Base-by-base conservation (phyloP, 2,888 invertebrate genomes). In the Drosophila heteroneura region DNA sequence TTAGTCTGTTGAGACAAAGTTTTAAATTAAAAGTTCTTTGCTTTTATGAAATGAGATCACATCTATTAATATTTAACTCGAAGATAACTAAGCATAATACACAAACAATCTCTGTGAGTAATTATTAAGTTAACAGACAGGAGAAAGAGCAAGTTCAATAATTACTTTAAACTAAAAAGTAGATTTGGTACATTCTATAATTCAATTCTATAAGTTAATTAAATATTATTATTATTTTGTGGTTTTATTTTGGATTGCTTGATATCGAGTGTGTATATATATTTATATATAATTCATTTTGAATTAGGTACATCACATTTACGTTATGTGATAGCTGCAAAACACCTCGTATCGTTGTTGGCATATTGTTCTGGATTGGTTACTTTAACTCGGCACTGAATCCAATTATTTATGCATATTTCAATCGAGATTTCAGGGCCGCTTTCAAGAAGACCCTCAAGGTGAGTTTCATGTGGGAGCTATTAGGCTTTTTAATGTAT, bases 341-440 rank as follows among this genome's bases (percentile, higher is more conserved):
- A 52, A 97, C 96, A 67, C 98, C 98, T 0, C 96, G 96, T 3
- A 95, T 97, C 47, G 96, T 99, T 44, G 98, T 99, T 56, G 97
- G 97, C 0, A 96, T 96, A 10, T 96, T 99, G 41, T 99, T 99
- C 94, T 99, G 99, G 99, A 97, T 99, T 69, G 99, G 99, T 39
- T 99, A 99, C 94, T 98, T 98, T 94, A 99, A 99, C 94, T 98
- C 98, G 16, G 98, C 98, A 30, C 95, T 99, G 62, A 99, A 99
- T 94, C 99, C 99, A 5, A 95, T 99, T 85, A 98, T 99, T 93
- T 99, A 98, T 94, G 99, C 99, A 47, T 98, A 98, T 94, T 99
- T 99, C 95, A 99, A 99, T 94, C 95, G 98, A 65, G 99, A 99
- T 94, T 99, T 99, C 94, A 95, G 99, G 82, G 97, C 97, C 62